Evolutionary conservation across 2,797 vertebrate species (phyloP).

Genomic region (Alauda arvensis): DNA sequence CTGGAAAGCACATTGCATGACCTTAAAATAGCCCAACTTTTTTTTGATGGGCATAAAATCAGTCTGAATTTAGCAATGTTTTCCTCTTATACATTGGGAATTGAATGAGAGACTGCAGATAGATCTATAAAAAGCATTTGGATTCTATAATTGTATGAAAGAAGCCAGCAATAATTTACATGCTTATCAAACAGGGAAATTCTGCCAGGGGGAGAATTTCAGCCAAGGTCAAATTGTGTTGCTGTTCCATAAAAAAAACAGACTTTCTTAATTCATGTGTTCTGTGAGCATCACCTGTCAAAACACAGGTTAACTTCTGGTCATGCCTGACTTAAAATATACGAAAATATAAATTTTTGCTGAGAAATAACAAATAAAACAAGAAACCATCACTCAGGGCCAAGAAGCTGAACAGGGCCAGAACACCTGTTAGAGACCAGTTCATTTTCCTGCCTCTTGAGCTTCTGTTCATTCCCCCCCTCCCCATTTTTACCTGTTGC

Average conservation of each 20-base stretch:
- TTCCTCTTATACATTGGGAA: slow-evolving; percentile 16
- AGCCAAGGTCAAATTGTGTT: not conserved
- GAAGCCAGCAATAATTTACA: not conserved
- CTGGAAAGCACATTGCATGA: slow-evolving; percentile 18
- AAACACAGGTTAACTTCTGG: not conserved
- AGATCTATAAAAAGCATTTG: slow-evolving; percentile 47
- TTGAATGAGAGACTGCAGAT: slow-evolving; percentile 34
- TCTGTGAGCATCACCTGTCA: not conserved
- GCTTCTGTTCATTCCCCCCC: not conserved
- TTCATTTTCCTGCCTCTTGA: not conserved
- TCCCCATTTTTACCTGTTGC: not conserved
- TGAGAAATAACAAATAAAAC: not conserved
- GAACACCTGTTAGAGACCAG: not conserved
- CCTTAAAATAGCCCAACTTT: slow-evolving; percentile 38
- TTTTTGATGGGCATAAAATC: slow-evolving; percentile 24
- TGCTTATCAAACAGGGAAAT: not conserved
- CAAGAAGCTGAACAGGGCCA: not conserved
- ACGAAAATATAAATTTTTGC: not conserved
- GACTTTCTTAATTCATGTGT: not conserved
- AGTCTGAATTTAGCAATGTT: slow-evolving; percentile 24
- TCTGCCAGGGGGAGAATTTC: not conserved
- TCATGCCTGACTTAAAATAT: not conserved
- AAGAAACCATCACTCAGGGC: not conserved
- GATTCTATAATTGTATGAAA: slow-evolving; percentile 37
- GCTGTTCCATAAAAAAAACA: not conserved